Evolutionary conservation across 2,888 invertebrate species (phyloP).

Genomic region (Acanthacorydalis orientalis): DNA sequence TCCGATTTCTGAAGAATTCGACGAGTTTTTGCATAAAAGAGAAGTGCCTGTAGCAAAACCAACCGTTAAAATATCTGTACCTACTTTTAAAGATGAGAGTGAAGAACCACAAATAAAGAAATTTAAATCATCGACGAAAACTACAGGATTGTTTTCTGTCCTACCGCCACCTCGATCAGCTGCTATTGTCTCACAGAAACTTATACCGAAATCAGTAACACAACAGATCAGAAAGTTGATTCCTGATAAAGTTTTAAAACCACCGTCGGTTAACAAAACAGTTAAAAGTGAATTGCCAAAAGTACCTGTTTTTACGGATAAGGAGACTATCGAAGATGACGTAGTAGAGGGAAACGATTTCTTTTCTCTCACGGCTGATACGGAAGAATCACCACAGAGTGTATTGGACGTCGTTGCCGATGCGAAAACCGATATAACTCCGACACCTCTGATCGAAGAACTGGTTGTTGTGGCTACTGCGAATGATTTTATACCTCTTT

Average conservation of each 20-base stretch:
- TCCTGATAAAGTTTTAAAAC: not conserved
- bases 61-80: conserved; percentile 43
- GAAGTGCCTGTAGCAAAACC: conserved; percentile 21
- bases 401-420: not conserved
- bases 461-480: no score
- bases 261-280: not conserved
- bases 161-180: conserved; percentile 4
- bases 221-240: not conserved
- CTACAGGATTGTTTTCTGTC: conserved; percentile 4
- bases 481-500: not conserved
- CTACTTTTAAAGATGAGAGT: conserved; percentile 42
- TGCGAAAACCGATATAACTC: not conserved
- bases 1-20: conserved; percentile 33
- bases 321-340: not conserved
- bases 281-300: not conserved
- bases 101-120: conserved; percentile 24
- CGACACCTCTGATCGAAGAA: not conserved
- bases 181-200: not conserved
- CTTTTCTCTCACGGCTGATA: not conserved
- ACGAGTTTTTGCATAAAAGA: conserved; percentile 43
- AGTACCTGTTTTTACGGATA: not conserved
- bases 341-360: not conserved
- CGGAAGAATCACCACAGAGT: not conserved
- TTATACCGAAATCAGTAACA: not conserved
- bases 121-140: not conserved